A percentile compares a stretch with the other conserved stretches of the same genome.
phyloP scores from a whole-genome alignment of 2,113 vertebrate genomes.

The Petrocephalus microphthalmus region DNA sequence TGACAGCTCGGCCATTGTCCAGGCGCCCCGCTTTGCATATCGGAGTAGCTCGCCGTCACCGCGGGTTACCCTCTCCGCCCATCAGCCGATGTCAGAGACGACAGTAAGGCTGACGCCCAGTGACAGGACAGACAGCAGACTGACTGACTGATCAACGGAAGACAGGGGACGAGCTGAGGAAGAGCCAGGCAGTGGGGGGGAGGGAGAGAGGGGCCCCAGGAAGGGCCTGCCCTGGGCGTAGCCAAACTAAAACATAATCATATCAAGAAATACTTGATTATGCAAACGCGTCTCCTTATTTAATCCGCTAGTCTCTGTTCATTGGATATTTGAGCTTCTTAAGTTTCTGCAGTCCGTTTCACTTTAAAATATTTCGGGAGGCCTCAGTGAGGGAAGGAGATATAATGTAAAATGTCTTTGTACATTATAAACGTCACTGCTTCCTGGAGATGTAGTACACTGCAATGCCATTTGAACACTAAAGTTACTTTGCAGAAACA shows the following conservation, averaged over 20 bases:
- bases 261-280: slow-evolving; percentile 71
- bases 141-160: slow-evolving; percentile 45
- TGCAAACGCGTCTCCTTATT: slow-evolving; percentile 73
- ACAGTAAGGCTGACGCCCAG: slow-evolving; percentile 74
- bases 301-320: slow-evolving; percentile 45
- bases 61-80: slow-evolving; percentile 65
- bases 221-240: slow-evolving; percentile 65
- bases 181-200: background rate
- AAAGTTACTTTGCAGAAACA: background rate
- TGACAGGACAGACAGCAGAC: slow-evolving; percentile 76
- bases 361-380: background rate
- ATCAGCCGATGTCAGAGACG: slow-evolving; percentile 71
- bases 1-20: slow-evolving; percentile 80
- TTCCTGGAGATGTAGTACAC: background rate
- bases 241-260: slow-evolving; percentile 51
- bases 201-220: background rate
- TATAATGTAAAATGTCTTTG: background rate
- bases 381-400: background rate
- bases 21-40: slow-evolving; percentile 79
- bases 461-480: background rate
- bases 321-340: slow-evolving; percentile 23
- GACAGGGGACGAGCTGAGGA: background rate
- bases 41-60: slow-evolving; percentile 65
- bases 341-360: background rate
- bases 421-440: background rate